Conservation (phyloP, 2,113 vertebrate species). For the Percina caprodes region DNA sequence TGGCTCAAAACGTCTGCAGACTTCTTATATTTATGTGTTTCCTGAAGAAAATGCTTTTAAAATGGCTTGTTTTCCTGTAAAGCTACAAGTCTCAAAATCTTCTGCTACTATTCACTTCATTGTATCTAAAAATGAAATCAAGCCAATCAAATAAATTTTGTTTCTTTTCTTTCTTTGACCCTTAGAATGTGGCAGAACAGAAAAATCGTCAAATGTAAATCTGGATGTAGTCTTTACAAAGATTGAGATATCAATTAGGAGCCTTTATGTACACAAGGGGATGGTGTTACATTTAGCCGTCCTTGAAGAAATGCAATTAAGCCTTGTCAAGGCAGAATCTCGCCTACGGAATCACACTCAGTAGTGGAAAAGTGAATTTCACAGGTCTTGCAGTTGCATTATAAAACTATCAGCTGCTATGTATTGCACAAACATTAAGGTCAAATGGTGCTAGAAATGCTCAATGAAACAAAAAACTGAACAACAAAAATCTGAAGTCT, state of each 20-base stretch:
- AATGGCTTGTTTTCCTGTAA: background rate
- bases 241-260: background rate
- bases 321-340: background rate
- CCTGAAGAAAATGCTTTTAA: background rate
- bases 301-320: background rate
- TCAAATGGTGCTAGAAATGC: background rate
- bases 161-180: too few relatives aligned
- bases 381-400: background rate
- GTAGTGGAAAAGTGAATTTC: background rate
- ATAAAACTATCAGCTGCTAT: background rate
- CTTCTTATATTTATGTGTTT: background rate
- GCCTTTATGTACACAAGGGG: background rate
- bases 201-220: background rate
- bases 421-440: background rate
- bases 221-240: background rate
- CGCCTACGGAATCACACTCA: background rate
- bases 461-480: too few relatives aligned
- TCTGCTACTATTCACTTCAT: background rate
- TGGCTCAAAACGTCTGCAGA: background rate
- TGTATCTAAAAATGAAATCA: background rate
- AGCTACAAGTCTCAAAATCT: background rate
- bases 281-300: background rate
- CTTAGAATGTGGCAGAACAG: background rate
- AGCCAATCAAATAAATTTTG: too few relatives aligned
- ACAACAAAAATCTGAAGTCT: background rate